Evolutionary conservation across 2,797 vertebrate genomes (phyloP).

Genomic region (Centropyge bicolor): DNA sequence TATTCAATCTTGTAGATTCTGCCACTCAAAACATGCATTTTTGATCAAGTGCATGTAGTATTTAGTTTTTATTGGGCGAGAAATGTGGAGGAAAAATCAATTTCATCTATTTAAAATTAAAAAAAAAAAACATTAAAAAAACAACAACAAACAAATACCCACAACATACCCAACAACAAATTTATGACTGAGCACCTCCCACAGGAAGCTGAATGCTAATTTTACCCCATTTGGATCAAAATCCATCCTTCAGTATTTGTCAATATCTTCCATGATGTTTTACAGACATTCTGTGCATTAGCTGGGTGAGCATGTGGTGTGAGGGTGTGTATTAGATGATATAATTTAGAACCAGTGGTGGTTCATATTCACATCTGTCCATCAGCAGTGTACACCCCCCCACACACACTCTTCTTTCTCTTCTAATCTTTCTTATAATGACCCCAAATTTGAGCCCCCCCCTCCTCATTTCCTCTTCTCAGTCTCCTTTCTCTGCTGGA

Average conservation of each 20-base stretch:
- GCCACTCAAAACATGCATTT: not conserved
- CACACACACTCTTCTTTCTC: conserved; percentile 27
- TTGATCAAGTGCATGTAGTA: not conserved
- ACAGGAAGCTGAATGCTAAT: conserved; percentile 6
- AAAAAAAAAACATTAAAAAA: not conserved
- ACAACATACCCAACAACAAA: too few species aligned
- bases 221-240: conserved; percentile 37
- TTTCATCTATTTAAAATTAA: not conserved
- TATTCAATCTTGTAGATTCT: not conserved
- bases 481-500: conserved; percentile 52
- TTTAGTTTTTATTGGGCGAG: not conserved
- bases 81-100: not conserved
- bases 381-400: conserved; percentile 10
- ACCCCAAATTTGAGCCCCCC: conserved; percentile 59
- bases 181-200: not conserved
- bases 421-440: conserved; percentile 65
- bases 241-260: not conserved
- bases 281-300: conserved; percentile 19
- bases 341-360: conserved; percentile 52
- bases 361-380: conserved; percentile 68
- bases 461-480: conserved; percentile 37
- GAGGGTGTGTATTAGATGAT: conserved; percentile 39
- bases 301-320: conserved; percentile 31
- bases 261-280: conserved; percentile 13
- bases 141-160: not conserved